Percentiles rank a stretch among this genome's conserved stretches.
These are phyloP conservation scores for Andrena flavipes DNA, from an alignment of 2,888 invertebrate genomes.

Conservation along the genomic window DNA sequence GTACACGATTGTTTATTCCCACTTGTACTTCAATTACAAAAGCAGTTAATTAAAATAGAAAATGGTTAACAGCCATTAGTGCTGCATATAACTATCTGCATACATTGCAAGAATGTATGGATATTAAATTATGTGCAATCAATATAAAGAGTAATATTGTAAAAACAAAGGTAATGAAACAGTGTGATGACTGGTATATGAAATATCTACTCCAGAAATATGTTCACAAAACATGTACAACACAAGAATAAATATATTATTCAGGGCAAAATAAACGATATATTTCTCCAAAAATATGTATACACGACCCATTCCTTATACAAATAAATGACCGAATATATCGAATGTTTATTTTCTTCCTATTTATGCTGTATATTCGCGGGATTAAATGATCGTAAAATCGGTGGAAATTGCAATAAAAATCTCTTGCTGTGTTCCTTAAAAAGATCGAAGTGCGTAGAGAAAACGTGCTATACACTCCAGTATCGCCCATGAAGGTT, in stretches of 20 bases:
- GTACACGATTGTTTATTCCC: neutral
- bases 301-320: neutral
- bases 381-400: neutral
- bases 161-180: neutral
- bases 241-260: neutral
- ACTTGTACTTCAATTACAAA: neutral
- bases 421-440: neutral
- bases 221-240: neutral
- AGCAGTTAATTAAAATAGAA: neutral
- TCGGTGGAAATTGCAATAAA: neutral
- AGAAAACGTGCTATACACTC: constrained; percentile 44
- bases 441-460: neutral
- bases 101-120: neutral
- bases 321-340: neutral
- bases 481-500: constrained; percentile 42
- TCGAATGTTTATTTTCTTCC: neutral
- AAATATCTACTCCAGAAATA: neutral
- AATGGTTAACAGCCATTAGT: neutral
- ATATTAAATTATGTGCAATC: neutral
- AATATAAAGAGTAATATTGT: neutral
- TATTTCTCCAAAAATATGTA: neutral
- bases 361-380: neutral
- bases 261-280: neutral
- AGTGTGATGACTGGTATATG: neutral
- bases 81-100: neutral